phyloP scores from a whole-genome alignment of 2,797 vertebrate genomes.

The Neopelma chrysocephalum region DNA sequence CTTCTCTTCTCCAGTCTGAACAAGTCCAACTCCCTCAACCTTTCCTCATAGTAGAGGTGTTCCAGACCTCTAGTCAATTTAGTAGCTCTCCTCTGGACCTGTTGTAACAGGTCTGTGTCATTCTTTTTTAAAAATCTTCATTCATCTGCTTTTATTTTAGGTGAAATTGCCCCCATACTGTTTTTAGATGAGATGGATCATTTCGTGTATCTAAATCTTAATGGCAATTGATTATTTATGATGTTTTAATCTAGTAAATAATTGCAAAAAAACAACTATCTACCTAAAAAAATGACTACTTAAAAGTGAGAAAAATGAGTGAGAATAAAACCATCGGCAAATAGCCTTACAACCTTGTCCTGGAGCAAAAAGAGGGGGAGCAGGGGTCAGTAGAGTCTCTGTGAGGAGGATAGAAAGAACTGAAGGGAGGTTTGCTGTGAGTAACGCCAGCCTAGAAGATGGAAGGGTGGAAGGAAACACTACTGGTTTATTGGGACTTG shows the following conservation, averaged over 20 bases:
- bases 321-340: background rate
- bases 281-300: background rate
- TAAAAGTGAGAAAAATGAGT: background rate
- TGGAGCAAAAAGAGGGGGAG: background rate
- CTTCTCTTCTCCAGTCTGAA: background rate
- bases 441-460: background rate
- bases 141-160: background rate
- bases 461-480: background rate
- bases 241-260: background rate
- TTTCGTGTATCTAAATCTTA: background rate
- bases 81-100: background rate
- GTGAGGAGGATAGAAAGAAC: background rate
- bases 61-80: background rate
- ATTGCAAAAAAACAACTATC: background rate
- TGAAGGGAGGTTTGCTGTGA: background rate
- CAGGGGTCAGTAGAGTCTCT: background rate
- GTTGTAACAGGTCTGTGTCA: background rate
- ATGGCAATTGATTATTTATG: background rate
- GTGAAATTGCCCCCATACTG: background rate
- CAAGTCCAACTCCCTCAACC: background rate
- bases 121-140: background rate
- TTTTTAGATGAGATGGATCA: background rate
- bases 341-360: background rate
- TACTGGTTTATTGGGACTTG: background rate
- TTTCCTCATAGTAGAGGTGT: background rate